Base-by-base conservation (phyloP, 2,113 vertebrate genomes). In the Rhabdornis inornatus region DNA sequence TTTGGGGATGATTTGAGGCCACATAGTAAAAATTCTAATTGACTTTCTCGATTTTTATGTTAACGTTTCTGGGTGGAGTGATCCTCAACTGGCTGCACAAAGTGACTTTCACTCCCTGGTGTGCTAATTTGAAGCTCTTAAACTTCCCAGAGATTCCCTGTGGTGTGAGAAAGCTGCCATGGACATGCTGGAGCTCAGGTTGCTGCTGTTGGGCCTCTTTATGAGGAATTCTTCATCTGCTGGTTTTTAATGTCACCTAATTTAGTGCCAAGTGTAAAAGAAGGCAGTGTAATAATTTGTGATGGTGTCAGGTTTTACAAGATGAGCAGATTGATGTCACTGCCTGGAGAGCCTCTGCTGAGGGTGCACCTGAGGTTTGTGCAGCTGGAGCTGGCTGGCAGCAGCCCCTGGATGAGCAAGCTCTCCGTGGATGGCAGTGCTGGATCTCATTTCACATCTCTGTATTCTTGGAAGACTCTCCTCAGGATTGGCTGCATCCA, bases 91-190 rank as follows among this genome's bases (percentile, higher is more conserved):
- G 37, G 5, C 66, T 42, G 55, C 28, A 39, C 78, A 77, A 79
- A 94, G 84, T 82, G 84, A 53, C 70, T 94, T 90, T 78, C 69
- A 18, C 78, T 95, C 71, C 12, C 55, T 76, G 52, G 18, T 33
- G 30, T 47, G 55, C 42, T 87, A 15, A 53, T 95, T 91, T 80
- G 55, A 75, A 92, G 63, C 55, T 91, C 30, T 92, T 78, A 31
- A 90, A 66, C 63, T 55, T 94, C 37, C 60, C 40, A 42, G 55
- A 42, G 82, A n/a, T 74, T 90, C 87, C 93, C 91, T 31, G 59
- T 68, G 93, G 90, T 79, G 79, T 27, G 22, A 83, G 89, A 83
- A 84, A 75, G 55, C 52, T 61, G 61, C 77, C 9, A 5, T 15
- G 84, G 65, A 21, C 0, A 5, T 31, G 77, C 15, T 2, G 10